Percentiles rank a stretch among this genome's conserved stretches.
phyloP scores from a whole-genome alignment of 2,888 invertebrate genomes.

The Linyphia triangularis region DNA sequence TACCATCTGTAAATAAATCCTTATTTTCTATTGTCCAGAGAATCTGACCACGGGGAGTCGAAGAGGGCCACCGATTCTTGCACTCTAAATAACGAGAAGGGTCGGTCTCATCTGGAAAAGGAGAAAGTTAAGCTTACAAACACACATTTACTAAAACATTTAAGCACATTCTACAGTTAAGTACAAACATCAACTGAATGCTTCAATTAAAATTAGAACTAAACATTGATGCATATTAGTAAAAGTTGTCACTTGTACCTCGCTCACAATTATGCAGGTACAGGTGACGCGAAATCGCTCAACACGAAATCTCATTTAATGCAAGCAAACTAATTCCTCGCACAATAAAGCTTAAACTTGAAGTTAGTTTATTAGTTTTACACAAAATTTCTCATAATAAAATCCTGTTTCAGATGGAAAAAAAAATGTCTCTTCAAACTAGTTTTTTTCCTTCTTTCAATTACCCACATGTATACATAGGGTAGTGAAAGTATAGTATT shows the following conservation, averaged over 20 bases:
- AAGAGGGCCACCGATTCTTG: conserved; percentile 79
- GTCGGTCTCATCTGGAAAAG: conserved; percentile 78
- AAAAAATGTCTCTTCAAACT: too few species aligned
- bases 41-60: conserved; percentile 79
- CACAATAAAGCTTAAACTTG: too few species aligned
- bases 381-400: too few species aligned
- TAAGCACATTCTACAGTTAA: too few species aligned
- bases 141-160: neutral
- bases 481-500: too few species aligned
- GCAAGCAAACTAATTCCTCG: too few species aligned
- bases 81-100: conserved; percentile 79
- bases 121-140: neutral
- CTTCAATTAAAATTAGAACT: neutral
- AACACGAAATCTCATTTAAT: too few species aligned
- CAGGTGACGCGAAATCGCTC: neutral
- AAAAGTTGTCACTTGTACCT: neutral
- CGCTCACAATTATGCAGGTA: neutral
- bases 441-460: too few species aligned
- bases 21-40: conserved; percentile 79
- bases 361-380: too few species aligned
- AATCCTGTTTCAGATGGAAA: too few species aligned
- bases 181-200: neutral
- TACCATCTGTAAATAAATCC: conserved; percentile 79
- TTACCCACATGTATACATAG: too few species aligned
- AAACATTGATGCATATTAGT: neutral